Conservation (phyloP, 2,797 vertebrate species). For the Argentina silus region DNA sequence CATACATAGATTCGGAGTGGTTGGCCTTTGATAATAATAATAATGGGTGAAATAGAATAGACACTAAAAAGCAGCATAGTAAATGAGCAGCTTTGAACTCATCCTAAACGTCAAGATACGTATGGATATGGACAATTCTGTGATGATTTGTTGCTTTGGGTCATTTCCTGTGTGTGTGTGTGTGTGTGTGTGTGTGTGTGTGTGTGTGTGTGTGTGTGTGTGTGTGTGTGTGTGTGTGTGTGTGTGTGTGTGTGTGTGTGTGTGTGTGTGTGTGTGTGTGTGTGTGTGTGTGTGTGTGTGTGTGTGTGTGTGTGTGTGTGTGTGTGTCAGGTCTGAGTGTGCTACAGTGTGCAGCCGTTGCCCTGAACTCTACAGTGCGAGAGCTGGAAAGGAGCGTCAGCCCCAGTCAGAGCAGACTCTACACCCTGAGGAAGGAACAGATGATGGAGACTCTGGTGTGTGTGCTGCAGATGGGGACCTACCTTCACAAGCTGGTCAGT, state of each 20-base stretch:
- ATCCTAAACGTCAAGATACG: no score
- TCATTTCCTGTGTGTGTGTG: slow-evolving; percentile 17
- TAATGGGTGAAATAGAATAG: no score
- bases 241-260: slow-evolving; percentile 17
- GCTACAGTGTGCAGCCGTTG: slow-evolving; percentile 76
- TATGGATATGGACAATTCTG: no score
- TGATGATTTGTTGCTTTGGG: no score
- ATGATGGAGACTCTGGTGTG: slow-evolving; percentile 82
- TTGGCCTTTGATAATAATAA: no score
- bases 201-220: slow-evolving; percentile 23
- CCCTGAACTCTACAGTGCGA: slow-evolving; percentile 67
- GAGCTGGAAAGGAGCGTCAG: slow-evolving; percentile 44
- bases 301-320: slow-evolving; percentile 24
- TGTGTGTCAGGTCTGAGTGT: slow-evolving; percentile 78
- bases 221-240: slow-evolving; percentile 25
- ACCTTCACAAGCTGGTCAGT: slow-evolving; percentile 65
- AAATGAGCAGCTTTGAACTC: no score
- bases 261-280: slow-evolving; percentile 18
- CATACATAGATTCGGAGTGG: no score
- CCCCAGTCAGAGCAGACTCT: slow-evolving; percentile 45
- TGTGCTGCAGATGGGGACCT: slow-evolving; percentile 83
- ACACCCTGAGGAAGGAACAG: slow-evolving; percentile 73
- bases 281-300: slow-evolving; percentile 22
- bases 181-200: slow-evolving; percentile 20
- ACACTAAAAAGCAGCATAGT: no score